These are phyloP conservation scores for Atopsyche davidsoni DNA, from an alignment of 1,140 invertebrate species.

Conservation along the genomic window DNA sequence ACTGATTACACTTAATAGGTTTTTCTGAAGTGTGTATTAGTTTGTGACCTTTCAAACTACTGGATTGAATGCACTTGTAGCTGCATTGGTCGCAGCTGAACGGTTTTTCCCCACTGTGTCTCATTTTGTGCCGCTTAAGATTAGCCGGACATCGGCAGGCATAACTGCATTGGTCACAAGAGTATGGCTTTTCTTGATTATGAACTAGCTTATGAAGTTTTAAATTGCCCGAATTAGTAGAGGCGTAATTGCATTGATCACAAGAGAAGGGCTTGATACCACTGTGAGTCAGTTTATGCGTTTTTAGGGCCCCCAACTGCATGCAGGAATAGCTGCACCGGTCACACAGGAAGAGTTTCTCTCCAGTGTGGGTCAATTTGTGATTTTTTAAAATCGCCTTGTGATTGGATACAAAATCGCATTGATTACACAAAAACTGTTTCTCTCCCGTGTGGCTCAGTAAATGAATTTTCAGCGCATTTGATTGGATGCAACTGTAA, in stretches of 20 bases:
- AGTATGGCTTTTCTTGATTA: conserved; percentile 32
- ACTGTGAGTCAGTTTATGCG: not conserved
- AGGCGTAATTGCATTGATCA: not conserved
- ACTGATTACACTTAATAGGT: conserved; percentile 15
- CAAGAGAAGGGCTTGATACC: not conserved
- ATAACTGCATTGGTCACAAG: conserved; percentile 25
- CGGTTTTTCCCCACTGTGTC: conserved; percentile 48
- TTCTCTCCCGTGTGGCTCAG: not conserved
- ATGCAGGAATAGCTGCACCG: not conserved
- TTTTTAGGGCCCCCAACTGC: not conserved
- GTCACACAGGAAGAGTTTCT: not conserved
- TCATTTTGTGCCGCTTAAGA: conserved; percentile 36
- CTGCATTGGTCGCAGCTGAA: conserved; percentile 42
- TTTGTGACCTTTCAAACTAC: conserved; percentile 12
- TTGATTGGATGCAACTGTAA: not conserved
- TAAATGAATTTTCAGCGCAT: not conserved
- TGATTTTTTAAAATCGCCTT: not conserved
- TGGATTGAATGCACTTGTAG: conserved; percentile 3
- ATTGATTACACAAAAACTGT: not conserved
- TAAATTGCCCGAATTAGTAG: no score
- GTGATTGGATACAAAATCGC: not conserved
- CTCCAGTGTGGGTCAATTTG: not conserved
- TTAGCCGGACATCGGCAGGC: conserved; percentile 6
- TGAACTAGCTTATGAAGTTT: conserved; percentile 32
- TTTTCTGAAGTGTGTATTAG: conserved; percentile 10